A percentile compares a stretch with the other conserved stretches of the same genome.
Conservation (phyloP, 2,797 vertebrate genomes). For the Coccyzus lansbergi region DNA sequence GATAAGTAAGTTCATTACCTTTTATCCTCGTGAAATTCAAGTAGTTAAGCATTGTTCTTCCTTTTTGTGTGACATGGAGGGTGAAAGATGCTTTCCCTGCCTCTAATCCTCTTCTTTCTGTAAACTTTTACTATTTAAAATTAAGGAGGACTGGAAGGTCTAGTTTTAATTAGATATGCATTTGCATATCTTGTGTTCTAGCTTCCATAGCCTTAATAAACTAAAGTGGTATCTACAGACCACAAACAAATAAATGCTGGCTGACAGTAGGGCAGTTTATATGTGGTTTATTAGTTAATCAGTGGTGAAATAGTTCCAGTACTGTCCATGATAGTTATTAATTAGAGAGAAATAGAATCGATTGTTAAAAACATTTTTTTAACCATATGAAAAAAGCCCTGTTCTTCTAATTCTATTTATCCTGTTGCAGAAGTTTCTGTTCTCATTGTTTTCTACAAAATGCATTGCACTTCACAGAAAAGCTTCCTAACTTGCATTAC, state of each 20-base stretch:
- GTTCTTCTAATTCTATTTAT: background rate
- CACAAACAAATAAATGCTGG: background rate
- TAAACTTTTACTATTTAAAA: constrained; percentile 20
- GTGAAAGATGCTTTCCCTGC: background rate
- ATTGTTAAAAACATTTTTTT: background rate
- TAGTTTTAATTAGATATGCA: constrained; percentile 4
- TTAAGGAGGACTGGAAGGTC: background rate
- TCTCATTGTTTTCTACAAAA: background rate
- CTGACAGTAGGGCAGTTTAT: background rate
- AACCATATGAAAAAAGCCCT: background rate
- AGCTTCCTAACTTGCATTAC: background rate
- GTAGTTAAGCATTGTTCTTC: background rate
- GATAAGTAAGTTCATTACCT: constrained; percentile 39
- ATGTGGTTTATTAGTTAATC: background rate
- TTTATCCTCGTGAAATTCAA: constrained; percentile 24
- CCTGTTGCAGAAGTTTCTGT: background rate
- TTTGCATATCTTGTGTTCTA: background rate
- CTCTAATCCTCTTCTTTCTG: constrained; percentile 3
- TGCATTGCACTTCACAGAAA: background rate
- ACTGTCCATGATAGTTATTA: background rate
- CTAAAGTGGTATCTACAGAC: background rate
- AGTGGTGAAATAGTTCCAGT: background rate
- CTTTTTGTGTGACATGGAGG: background rate
- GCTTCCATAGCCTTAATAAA: background rate
- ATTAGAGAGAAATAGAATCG: background rate